These are phyloP conservation scores for Protosalanx chinensis DNA, from an alignment of 2,797 vertebrate genomes.

Conservation along the genomic window DNA sequence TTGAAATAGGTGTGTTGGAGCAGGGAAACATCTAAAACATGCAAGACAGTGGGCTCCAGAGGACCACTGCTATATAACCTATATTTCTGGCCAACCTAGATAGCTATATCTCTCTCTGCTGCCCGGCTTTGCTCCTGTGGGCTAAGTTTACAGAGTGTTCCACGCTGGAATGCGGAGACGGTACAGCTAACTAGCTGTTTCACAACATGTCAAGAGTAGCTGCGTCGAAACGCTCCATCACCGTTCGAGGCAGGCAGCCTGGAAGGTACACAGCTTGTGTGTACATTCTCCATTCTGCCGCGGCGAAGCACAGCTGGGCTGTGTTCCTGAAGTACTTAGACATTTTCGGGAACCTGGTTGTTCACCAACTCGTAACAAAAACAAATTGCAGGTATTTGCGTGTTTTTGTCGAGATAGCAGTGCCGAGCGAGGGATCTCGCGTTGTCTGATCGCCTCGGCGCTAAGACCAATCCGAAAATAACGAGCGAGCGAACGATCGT, in stretches of 20 bases:
- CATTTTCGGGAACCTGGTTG: slow-evolving; percentile 42
- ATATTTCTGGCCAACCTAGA: background rate
- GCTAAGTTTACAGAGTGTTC: slow-evolving; percentile 41
- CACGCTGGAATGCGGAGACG: slow-evolving; percentile 15
- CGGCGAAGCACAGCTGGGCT: slow-evolving; percentile 52
- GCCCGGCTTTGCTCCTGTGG: slow-evolving; percentile 18
- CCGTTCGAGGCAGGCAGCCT: background rate
- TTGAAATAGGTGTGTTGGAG: too few species aligned
- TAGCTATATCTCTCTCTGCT: slow-evolving; percentile 21
- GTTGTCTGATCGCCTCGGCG: slow-evolving; percentile 38
- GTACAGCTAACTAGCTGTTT: background rate
- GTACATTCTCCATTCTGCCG: background rate
- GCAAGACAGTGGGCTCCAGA: too few species aligned
- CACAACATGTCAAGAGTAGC: background rate
- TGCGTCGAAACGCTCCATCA: background rate
- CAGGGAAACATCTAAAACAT: too few species aligned
- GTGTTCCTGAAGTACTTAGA: slow-evolving; percentile 14
- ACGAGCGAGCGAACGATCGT: slow-evolving; percentile 16
- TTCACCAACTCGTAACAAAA: slow-evolving; percentile 51
- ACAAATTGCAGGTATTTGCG: slow-evolving; percentile 50
- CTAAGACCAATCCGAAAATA: slow-evolving; percentile 62
- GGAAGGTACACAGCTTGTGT: background rate
- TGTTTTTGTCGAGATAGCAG: slow-evolving; percentile 20
- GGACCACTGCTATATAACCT: background rate
- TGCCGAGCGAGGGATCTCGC: slow-evolving; percentile 41